Conservation (phyloP, 2,888 invertebrate species). For the Plagodis dolabraria region DNA sequence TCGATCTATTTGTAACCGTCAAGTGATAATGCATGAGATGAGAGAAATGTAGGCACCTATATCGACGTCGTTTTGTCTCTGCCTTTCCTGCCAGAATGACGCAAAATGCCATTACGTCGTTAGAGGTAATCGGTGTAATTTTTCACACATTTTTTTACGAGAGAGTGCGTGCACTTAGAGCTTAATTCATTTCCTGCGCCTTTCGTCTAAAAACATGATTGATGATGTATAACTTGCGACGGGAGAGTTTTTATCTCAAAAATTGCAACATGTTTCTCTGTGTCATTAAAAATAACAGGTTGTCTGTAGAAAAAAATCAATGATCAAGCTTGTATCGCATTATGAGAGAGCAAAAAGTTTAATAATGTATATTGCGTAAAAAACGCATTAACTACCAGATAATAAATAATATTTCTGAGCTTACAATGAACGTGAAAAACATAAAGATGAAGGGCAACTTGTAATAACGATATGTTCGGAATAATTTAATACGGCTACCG, state of each 20-base stretch:
- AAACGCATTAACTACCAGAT: slow-evolving; percentile 21
- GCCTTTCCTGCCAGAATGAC: slow-evolving; percentile 45
- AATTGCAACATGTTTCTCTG: slow-evolving; percentile 58
- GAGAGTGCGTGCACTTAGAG: slow-evolving; percentile 63
- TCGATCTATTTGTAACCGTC: slow-evolving; percentile 29
- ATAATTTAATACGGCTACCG: slow-evolving; percentile 22
- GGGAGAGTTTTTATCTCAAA: slow-evolving; percentile 58
- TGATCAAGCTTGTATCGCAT: slow-evolving; percentile 48
- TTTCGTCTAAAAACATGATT: slow-evolving; percentile 72
- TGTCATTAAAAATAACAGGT: slow-evolving; percentile 57
- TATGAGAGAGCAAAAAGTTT: slow-evolving; percentile 46
- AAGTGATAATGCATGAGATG: slow-evolving; percentile 28
- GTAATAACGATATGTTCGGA: slow-evolving; percentile 11
- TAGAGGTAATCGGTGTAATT: slow-evolving; percentile 73
- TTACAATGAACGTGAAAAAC: slow-evolving; percentile 19
- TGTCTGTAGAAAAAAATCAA: slow-evolving; percentile 51
- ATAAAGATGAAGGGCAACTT: slow-evolving; percentile 18
- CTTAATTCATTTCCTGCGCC: slow-evolving; percentile 70
- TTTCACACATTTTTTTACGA: slow-evolving; percentile 77
- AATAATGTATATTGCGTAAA: slow-evolving; percentile 21
- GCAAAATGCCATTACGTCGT: slow-evolving; percentile 65
- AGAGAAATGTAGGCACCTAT: slow-evolving; percentile 20
- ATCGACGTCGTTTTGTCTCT: slow-evolving; percentile 24
- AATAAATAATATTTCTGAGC: slow-evolving; percentile 24
- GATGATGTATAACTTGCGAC: slow-evolving; percentile 58